Evolutionary conservation across 2,797 vertebrate genomes (phyloP), one percentile per base, ranked within the genome.

Genomic region (Gymnothorax reevesii): DNA sequence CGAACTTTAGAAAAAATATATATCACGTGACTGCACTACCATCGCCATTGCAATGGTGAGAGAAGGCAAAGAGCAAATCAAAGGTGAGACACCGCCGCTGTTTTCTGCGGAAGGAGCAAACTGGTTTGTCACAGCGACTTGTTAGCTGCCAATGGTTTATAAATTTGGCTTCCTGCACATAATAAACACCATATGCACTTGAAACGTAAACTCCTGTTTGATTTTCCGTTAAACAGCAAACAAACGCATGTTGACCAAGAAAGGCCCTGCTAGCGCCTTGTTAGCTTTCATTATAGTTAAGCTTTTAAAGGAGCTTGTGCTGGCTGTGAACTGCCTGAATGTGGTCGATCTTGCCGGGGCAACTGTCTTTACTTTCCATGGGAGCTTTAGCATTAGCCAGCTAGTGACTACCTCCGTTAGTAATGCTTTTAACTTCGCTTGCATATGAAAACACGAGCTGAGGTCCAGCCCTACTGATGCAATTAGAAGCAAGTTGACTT

Each of bases 1-100:
- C 57, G 7, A 12, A 5, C 7, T 64, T 69, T 27, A 10, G 17
- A 22, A 49, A 64, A 42, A 22, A 9, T 49, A 52, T 54, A 60
- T 55, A 49, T 86, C 87, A 88, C 87, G 82, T 88, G 87, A 83
- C 84, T 49, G n/a, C n/a, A 57, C 27, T 71, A 49, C 10, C 69
- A 84, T 52, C 87, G 84, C 87, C 87, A 88, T 88, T 88, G 73
- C 55, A 66, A 87, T 85, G 77, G 73, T 64, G 52, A 82, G 15
- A 85, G 77, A 83, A 87, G 83, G 84, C 59, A 87, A 80, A 84
- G 82, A 75, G 86, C 69, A 80, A 84, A 71, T 64, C 69, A 79
- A 83, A 87, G 86, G 86, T 87, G 83, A 87, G 86, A 79, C 3
- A 49, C 13, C 20, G 60, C 59, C 22, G 59, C 77, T 55, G 9